Base-by-base conservation (phyloP, 2,113 vertebrate genomes). In the Chaetops frenatus region DNA sequence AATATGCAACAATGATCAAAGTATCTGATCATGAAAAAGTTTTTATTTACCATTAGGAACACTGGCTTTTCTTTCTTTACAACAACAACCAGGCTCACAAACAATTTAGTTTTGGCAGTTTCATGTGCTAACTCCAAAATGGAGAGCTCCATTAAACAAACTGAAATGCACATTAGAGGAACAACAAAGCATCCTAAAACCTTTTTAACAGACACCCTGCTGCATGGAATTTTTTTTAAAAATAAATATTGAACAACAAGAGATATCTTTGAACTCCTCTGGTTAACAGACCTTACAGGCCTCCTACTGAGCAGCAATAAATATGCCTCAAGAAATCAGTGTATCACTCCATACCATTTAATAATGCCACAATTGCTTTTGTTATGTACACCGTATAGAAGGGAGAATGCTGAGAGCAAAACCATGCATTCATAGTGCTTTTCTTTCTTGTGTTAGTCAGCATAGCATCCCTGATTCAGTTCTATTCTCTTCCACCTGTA, bases 221-320 rank as follows among this genome's bases (percentile, higher is more conserved):
- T 79, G 67, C 83, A 88, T 7, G 5, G 76, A 88, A 29, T 90
- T 73, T 53, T 65, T 65, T 54, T 6, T 21, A 72, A 95, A 93
- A 96, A 93, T 83, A 95, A 97, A 96, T 86, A 92, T 25, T 78
- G 47, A 94, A 93, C 27, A 83, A 95, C 72, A 88, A 53, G 64
- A 56, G 58, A 35, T 65, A 92, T 45, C 96, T 97, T 97, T 92
- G 86, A 96, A 97, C 76, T 93, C 82, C 61, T 90, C 78, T 57
- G 87, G 40, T 92, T 92, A 96, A 92, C n/a, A 95, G 91, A 88
- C 78, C 94, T 94, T 89, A 92, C 45, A 95, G 90, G 44, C 80
- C 81, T 79, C 96, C 95, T 72, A 78, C 56, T 24, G 91, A 35
- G 91, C 3, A 2, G 48, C 90, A 96, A 95, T 48, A 97, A 94